Base-by-base conservation (phyloP, 2,113 vertebrate species). In the Odontesthes bonariensis region DNA sequence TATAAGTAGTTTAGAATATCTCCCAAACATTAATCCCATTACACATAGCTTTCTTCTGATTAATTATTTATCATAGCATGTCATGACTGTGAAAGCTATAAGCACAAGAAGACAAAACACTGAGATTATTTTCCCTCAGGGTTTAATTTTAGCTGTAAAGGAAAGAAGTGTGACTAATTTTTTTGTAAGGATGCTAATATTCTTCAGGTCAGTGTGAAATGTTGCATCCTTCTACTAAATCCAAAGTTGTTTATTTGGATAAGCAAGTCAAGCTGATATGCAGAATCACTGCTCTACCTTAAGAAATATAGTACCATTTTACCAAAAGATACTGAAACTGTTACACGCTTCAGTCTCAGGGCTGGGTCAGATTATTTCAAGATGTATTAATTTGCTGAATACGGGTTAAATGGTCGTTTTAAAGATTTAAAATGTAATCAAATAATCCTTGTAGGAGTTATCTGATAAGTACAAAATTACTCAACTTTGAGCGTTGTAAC, bases 131-230 rank as follows among this genome's bases (percentile, higher is more conserved):
- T 33, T 47, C 3, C 54, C 51, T 4, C 52, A 22, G 27, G 9
- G 2, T 0, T 35, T 56, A 42, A 42, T 79, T 79, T 70, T 51
- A 44, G 17, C 27, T 23, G 23, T n/a, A 52, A 22, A 20, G 7
- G 46, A 19, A 63, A 65, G 19, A 5, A 67, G 33, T 40, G 19
- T 80, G 52, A 68, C 75, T 42, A 71, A 60, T 51, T 64, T 22
- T 72, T 52, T 69, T 38, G 20, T 54, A 56, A 19, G 11, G 32
- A 51, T 73, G 17, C 20, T 61, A 35, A 65, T 69, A 59, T 49
- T 76, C 42, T 32, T 13, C 87, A 86, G 49, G 58, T 72, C 17
- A n/a, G 59, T 81, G 87, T 70, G 77, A 87, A 89, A 89, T 90
- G 80, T 81, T 84, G 57, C 87, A 88, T 17, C 33, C 19, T 19